A percentile compares a stretch with the other conserved stretches of the same genome.
These are phyloP conservation scores for Belonocnema kinseyi DNA, from an alignment of 1,140 invertebrate species.

Conservation along the genomic window DNA sequence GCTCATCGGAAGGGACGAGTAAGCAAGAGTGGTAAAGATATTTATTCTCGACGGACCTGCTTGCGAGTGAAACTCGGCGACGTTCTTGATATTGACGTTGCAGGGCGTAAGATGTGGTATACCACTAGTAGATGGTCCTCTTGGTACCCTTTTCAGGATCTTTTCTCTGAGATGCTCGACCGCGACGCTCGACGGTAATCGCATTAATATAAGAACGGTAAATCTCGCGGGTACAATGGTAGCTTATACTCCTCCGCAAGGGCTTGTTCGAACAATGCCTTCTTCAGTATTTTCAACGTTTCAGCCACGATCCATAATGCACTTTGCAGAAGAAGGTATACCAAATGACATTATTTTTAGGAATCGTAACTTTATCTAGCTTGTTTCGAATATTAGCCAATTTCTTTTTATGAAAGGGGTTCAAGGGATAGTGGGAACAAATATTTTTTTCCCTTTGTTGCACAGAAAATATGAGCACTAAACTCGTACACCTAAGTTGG, in stretches of 20 bases:
- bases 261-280: conserved; percentile 55
- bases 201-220: conserved; percentile 72
- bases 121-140: conserved; percentile 51
- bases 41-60: conserved; percentile 46
- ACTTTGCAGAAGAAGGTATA: not conserved
- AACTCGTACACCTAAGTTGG: too few relatives aligned
- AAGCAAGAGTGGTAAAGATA: conserved; percentile 39
- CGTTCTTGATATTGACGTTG: conserved; percentile 59
- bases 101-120: conserved; percentile 43
- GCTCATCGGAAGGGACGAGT: conserved; percentile 33
- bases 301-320: not conserved
- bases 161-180: conserved; percentile 53
- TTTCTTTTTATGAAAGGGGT: too few relatives aligned
- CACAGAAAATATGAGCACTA: too few relatives aligned
- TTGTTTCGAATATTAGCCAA: too few relatives aligned
- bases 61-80: conserved; percentile 37
- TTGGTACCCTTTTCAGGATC: conserved; percentile 50
- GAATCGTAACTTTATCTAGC: not conserved
- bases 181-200: conserved; percentile 60
- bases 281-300: conserved; percentile 29
- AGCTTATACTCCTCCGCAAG: conserved; percentile 52
- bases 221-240: conserved; percentile 66
- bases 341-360: not conserved
- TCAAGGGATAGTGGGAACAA: too few relatives aligned
- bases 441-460: too few relatives aligned